Percentiles rank a stretch among this genome's conserved stretches.
Evolutionary conservation across 1,140 invertebrate species (phyloP).

Genomic region (Drosophila lowei): DNA sequence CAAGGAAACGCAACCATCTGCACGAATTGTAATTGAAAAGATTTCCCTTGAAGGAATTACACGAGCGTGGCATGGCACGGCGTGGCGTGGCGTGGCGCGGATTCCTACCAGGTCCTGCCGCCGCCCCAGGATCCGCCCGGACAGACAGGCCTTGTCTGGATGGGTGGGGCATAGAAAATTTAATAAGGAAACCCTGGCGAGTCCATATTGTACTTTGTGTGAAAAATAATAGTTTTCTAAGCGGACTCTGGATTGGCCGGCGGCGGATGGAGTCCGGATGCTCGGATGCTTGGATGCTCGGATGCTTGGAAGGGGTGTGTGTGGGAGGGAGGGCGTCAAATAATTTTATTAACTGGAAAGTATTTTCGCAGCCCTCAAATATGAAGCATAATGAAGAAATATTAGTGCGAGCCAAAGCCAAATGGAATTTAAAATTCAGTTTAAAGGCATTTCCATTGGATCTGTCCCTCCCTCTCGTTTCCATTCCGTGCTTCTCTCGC

Average conservation of each 20-base stretch:
- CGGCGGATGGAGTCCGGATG: neutral
- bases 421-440: conserved; percentile 45
- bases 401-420: conserved; percentile 43
- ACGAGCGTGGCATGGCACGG: conserved; percentile 37
- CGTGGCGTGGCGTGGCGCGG: conserved; percentile 12
- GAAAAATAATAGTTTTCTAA: conserved; percentile 80
- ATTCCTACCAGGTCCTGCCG: conserved; percentile 39
- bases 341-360: conserved; percentile 76
- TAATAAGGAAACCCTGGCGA: conserved; percentile 77
- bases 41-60: conserved; percentile 80
- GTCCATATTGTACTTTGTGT: conserved; percentile 81
- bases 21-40: conserved; percentile 81
- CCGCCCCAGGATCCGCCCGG: neutral
- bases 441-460: conserved; percentile 60
- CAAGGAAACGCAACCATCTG: conserved; percentile 77
- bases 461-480: neutral
- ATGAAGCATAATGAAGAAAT: conserved; percentile 70
- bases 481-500: conserved; percentile 1
- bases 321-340: conserved; percentile 7
- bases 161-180: conserved; percentile 39
- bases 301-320: neutral
- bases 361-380: conserved; percentile 57
- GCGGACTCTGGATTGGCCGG: conserved; percentile 56
- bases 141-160: conserved; percentile 15
- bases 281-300: neutral